Evolutionary conservation across 1,140 invertebrate genomes (phyloP), one percentile per base, ranked within the genome.

Genomic region (Orchesella cincta): DNA sequence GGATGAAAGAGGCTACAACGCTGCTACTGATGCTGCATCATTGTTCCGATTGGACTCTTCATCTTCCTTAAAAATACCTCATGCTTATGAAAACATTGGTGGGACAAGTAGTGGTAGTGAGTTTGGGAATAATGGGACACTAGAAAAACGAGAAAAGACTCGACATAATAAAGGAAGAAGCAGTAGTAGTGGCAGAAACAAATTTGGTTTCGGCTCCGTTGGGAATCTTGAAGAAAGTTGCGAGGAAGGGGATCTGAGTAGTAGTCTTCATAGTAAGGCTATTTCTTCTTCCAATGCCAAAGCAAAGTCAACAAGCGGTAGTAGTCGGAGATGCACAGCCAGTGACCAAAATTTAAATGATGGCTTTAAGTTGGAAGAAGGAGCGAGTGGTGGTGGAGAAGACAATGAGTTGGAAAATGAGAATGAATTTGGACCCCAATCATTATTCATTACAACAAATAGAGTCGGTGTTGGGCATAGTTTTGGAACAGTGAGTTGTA

Each of bases 321-420:
- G 28, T 33, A 67, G 62, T 29, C 26, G 62, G n/a, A 67, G 31
- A 67, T 29, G 62, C 62, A 18, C 62, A 33, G 62, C n/a, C 28
- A 67, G 62, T 67, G 62, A 67, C 28, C 28, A 67, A 67, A 67
- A 67, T 67, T 29, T 67, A 67, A 67, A 67, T 67, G 62, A 57
- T 57, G 54, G 54, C 54, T 57, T 57, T 57, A 57, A 16, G 26
- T 46, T 5, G 39, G 54, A 57, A 57, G 12, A 23, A 57, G 12
- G 8, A n/a, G 26, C 3, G 31, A 33, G 33, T 12, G 31, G 28
- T 67, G 26, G 12, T 67, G 28, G 62, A 29, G 62, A 67, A 20
- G 20, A 46, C 39, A 46, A 67, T 67, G 62, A 67, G 62, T 67
- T 23, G 62, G 62, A 67, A 67, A 67, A 67, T 67, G 62, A 67